phyloP scores from a whole-genome alignment of 2,113 vertebrate species.

The Ptilorrhoa leucosticta region DNA sequence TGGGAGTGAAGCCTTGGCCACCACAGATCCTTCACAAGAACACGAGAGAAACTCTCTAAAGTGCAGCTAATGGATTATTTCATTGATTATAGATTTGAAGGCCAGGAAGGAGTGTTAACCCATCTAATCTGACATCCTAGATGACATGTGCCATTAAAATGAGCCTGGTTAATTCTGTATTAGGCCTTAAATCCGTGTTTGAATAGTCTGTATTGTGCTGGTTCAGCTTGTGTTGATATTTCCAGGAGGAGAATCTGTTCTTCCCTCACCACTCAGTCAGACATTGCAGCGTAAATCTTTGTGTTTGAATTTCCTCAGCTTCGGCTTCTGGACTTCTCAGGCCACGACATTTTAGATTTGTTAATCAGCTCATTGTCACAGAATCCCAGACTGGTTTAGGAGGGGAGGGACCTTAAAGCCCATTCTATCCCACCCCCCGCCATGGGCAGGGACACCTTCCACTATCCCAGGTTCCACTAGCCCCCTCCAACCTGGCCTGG shows the following conservation, averaged over 20 bases:
- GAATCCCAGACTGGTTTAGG: background rate
- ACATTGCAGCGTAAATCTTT: accelerated
- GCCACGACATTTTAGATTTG: background rate
- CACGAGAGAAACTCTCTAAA: background rate
- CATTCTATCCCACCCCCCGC: background rate
- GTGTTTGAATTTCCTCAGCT: background rate
- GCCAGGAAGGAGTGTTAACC: background rate
- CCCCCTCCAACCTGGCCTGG: background rate
- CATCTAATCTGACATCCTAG: background rate
- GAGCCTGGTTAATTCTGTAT: background rate
- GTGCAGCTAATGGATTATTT: background rate
- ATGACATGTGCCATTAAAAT: background rate
- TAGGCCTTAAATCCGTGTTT: background rate
- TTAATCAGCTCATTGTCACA: accelerated
- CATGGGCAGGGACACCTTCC: background rate
- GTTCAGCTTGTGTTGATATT: background rate
- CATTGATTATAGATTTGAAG: background rate
- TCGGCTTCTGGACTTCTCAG: background rate
- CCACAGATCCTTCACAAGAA: background rate
- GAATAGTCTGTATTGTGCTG: accelerated
- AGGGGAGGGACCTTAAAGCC: background rate
- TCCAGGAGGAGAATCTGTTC: background rate
- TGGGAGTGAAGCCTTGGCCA: background rate
- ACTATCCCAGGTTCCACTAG: accelerated
- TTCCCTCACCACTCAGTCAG: background rate